Evolutionary conservation across 1,140 invertebrate genomes (phyloP), one percentile per base, ranked within the genome.

Genomic region (Drosophila punjabiensis): DNA sequence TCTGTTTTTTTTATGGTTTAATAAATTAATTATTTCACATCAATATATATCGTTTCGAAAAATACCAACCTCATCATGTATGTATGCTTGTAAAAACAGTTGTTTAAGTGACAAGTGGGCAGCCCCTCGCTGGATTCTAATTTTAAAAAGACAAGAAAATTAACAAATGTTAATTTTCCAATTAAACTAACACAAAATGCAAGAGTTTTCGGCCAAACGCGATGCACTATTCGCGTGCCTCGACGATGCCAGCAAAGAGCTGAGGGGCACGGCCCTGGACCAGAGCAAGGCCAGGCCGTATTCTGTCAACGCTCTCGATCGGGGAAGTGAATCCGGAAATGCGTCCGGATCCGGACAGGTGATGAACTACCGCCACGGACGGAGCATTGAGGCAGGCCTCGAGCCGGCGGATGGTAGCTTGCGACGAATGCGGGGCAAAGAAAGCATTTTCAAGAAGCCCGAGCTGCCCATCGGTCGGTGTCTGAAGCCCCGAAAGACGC

Each of bases 401-500:
- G 81, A 77, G n/a, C 20, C 43, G 6, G 52, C 70, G 16, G 81
- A 89, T 39, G 75, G 64, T 1, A 65, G 68, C 82, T 94, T 94
- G 69, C 95, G 94, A 74, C 94, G 95, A 43, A 95, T 96, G 85
- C 94, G 95, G 71, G 96, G 96, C 6, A 95, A 95, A 86, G 96
- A 97, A 84, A 97, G 96, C 89, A 96, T 97, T 70, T 97, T 96
- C 63, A 97, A 97, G 92, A 94, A 95, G 74, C 95, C 95, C 7
- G 95, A 96, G 87, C 94, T 94, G 37, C 95, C 95, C 41, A 94
- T 95, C 28, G 93, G 94, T 11, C 92, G 94, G 37, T 95, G 95
- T 68, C 88, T 95, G 30, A 93, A 94, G 55, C 80, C 94, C 7
- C 93, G 94, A 67, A 93, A 87, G 41, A 93, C 95, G 33, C 96